Evolutionary conservation across 1,140 invertebrate species (phyloP), one percentile per base, ranked within the genome.

Genomic region (Hyphantria cunea): DNA sequence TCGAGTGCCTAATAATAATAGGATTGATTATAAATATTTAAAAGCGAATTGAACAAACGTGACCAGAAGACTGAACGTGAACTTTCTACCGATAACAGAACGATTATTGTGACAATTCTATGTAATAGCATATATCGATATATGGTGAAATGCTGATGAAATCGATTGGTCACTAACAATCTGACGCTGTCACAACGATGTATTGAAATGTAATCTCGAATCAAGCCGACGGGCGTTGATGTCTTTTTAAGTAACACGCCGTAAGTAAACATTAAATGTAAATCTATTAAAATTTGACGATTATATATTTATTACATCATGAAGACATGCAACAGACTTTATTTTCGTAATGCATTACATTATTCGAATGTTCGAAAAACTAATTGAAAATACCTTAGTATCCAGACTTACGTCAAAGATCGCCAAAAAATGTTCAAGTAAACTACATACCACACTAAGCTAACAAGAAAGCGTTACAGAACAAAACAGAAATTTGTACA

Each of bases 31-130:
- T 63, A 54, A 54, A 50, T n/a, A 56, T 42, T 55, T 50, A 56
- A 13, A 42, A 55, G 47, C 25, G 31, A 49, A 44, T 25, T 32
- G 37, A 58, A 45, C 13, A 52, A 52, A 66, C 65, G 59, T 67
- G 65, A 68, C 60, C 58, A 44, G 42, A 33, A 14, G 32, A 42
- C 12, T 61, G 52, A 44, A 56, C 52, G 41, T 65, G 53, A 58
- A 55, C 58, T 69, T 64, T 69, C 63, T 63, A 65, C 56, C 58
- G 62, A 69, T 69, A 55, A 61, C 12, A 44, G 51, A 51, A 32
- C 56, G 56, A 60, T 50, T 60, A 60, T 33, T 60, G 56, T 60
- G 17, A 15, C 37, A 51, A 60, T 60, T 60, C 56, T 42, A 51
- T 51, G 48, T 42, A 58, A 58, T 31, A 58, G 34, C 55, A 58